phyloP scores from a whole-genome alignment of 2,888 invertebrate genomes.

The Amphipoea lucens region DNA sequence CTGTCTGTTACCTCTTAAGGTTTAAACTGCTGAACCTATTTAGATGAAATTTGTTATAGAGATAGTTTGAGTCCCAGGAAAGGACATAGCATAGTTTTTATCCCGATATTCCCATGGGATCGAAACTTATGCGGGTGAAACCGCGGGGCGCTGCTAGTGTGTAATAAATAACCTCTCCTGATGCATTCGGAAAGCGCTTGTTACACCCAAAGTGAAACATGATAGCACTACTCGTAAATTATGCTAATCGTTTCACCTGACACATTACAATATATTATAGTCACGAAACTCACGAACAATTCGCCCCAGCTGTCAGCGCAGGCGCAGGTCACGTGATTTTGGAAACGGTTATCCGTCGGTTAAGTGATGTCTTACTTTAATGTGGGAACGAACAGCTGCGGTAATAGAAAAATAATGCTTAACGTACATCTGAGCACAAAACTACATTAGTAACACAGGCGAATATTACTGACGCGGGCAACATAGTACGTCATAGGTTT shows the following conservation, averaged over 20 bases:
- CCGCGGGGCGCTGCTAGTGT: background rate
- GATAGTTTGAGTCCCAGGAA: too few relatives aligned
- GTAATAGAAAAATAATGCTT: slow-evolving; percentile 48
- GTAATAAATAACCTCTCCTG: background rate
- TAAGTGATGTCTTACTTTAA: slow-evolving; percentile 79
- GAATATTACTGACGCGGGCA: background rate
- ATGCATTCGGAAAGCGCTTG: background rate
- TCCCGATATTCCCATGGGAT: too few relatives aligned
- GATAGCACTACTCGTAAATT: background rate
- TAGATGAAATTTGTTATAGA: too few relatives aligned
- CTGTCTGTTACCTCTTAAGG: too few relatives aligned
- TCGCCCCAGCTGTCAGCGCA: slow-evolving; percentile 24
- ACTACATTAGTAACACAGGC: background rate
- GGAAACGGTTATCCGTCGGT: slow-evolving; percentile 38
- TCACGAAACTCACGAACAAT: slow-evolving; percentile 47
- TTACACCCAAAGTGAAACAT: background rate
- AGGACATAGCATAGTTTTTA: too few relatives aligned
- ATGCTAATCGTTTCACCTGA: background rate
- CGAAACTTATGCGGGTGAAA: too few relatives aligned
- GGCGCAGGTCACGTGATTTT: slow-evolving; percentile 41
- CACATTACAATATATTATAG: slow-evolving; percentile 13
- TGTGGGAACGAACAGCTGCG: slow-evolving; percentile 75
- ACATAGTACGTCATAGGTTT: background rate
- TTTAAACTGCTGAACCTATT: too few relatives aligned
- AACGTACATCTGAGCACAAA: slow-evolving; percentile 12